phyloP scores from a whole-genome alignment of 2,113 vertebrate genomes.

The Oncorhynchus keta region DNA sequence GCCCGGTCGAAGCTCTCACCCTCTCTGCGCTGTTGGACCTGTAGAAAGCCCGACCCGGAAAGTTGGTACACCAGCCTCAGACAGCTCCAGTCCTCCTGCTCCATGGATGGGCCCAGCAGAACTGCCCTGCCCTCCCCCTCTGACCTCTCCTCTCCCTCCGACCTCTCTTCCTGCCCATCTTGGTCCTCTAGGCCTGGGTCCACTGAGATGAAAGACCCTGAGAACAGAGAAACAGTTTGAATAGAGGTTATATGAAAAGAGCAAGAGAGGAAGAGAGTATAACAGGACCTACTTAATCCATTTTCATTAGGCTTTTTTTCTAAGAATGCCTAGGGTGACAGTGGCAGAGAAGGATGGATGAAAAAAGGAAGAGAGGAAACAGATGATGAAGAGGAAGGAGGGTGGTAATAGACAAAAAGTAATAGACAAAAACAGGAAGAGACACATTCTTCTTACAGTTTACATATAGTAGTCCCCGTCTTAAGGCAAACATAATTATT shows the following conservation, averaged over 20 bases:
- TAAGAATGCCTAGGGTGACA: conserved; percentile 15
- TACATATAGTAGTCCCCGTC: not conserved
- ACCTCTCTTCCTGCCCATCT: conserved; percentile 48
- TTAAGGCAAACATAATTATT: not conserved
- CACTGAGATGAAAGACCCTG: conserved; percentile 86
- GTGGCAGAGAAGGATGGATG: conserved; percentile 35
- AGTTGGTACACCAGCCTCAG: conserved; percentile 91
- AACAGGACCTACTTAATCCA: not conserved
- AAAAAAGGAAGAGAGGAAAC: conserved; percentile 52
- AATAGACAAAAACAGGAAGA: not conserved
- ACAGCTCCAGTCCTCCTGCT: conserved; percentile 88
- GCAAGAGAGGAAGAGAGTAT: not conserved
- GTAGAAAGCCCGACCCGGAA: conserved; percentile 67
- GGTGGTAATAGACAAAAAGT: conserved; percentile 2
- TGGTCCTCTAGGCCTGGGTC: conserved; percentile 60
- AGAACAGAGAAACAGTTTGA: not conserved
- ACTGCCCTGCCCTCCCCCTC: conserved; percentile 58
- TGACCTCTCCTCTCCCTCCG: conserved; percentile 1
- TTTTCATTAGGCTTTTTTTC: conserved; percentile 4
- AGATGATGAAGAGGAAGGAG: conserved; percentile 12
- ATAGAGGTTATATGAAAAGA: not conserved
- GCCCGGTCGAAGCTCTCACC: conserved; percentile 84
- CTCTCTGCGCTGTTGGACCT: conserved; percentile 79
- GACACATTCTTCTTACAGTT: not conserved
- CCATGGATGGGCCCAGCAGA: conserved; percentile 82